These are phyloP conservation scores for Oscheius sp. DNA, from an alignment of 1,140 invertebrate species.

Conservation along the genomic window DNA sequence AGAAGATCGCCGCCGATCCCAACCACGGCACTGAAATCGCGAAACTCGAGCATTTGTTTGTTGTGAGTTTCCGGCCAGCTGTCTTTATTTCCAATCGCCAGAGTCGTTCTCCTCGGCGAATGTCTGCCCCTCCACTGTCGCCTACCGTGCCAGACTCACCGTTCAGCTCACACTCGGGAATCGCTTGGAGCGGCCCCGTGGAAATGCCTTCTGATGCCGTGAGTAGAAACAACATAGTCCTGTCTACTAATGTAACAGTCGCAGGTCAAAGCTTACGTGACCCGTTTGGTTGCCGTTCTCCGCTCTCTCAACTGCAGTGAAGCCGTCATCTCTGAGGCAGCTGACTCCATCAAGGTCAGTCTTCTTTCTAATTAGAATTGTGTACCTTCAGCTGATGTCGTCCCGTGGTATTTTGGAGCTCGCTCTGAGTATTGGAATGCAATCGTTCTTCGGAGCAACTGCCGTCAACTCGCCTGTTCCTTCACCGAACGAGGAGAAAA, in stretches of 20 bases:
- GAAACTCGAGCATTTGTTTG: not conserved
- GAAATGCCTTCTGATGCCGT: too few relatives aligned
- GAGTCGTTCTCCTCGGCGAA: too few relatives aligned
- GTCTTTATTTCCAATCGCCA: too few relatives aligned
- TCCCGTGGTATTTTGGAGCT: not conserved
- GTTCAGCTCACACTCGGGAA: too few relatives aligned
- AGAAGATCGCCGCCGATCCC: not conserved
- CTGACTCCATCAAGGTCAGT: not conserved
- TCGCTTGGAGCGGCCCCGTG: too few relatives aligned
- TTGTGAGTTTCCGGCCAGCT: not conserved
- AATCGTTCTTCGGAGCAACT: not conserved
- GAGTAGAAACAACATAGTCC: too few relatives aligned
- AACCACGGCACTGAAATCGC: not conserved
- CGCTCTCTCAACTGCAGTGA: not conserved
- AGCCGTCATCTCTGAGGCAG: not conserved
- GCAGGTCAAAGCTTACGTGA: not conserved
- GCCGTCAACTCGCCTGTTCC: not conserved
- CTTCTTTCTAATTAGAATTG: not conserved
- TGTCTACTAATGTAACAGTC: too few relatives aligned
- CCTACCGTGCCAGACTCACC: too few relatives aligned
- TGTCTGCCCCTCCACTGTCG: too few relatives aligned
- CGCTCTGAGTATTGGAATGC: constrained; percentile 2
- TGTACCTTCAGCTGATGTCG: not conserved
- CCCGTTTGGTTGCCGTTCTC: not conserved
- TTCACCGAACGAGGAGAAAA: not conserved